phyloP scores from a whole-genome alignment of 2,113 vertebrate genomes.

The Pteropus alecto region DNA sequence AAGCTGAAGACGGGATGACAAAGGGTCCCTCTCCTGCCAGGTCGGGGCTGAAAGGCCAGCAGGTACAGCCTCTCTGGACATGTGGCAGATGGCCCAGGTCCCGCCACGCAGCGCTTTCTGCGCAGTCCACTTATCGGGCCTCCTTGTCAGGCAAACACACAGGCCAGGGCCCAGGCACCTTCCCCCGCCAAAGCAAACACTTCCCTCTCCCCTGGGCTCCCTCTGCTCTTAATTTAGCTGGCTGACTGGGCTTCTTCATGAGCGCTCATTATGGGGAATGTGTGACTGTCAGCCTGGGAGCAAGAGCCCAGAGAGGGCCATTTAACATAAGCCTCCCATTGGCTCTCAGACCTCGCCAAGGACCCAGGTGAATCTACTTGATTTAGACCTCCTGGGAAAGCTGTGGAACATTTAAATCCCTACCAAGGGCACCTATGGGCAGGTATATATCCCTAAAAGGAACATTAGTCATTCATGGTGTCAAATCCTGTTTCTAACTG shows the following conservation, averaged over 20 bases:
- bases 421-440: background rate
- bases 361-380: conserved; percentile 35
- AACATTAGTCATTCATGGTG: background rate
- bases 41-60: conserved; percentile 61
- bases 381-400: conserved; percentile 33
- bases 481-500: background rate
- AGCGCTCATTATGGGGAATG: conserved; percentile 70
- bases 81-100: conserved; percentile 76
- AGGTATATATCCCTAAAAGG: background rate
- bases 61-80: conserved; percentile 62
- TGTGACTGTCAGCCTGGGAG: conserved; percentile 40
- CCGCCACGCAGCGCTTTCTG: conserved; percentile 54
- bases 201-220: conserved; percentile 28
- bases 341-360: background rate
- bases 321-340: background rate
- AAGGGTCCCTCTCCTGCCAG: conserved; percentile 66
- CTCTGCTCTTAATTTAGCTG: conserved; percentile 67
- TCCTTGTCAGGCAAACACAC: conserved; percentile 72
- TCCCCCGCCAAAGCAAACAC: conserved; percentile 78
- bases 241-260: conserved; percentile 60
- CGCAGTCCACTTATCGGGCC: conserved; percentile 74
- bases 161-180: conserved; percentile 61
- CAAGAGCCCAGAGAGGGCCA: conserved; percentile 6
- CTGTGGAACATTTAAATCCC: background rate
- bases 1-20: conserved; percentile 48